Evolutionary conservation across 64 coral and sea anemone genomes (phyloP), one percentile per base, ranked within the genome.

Genomic region (Pocillopora damicornis): DNA sequence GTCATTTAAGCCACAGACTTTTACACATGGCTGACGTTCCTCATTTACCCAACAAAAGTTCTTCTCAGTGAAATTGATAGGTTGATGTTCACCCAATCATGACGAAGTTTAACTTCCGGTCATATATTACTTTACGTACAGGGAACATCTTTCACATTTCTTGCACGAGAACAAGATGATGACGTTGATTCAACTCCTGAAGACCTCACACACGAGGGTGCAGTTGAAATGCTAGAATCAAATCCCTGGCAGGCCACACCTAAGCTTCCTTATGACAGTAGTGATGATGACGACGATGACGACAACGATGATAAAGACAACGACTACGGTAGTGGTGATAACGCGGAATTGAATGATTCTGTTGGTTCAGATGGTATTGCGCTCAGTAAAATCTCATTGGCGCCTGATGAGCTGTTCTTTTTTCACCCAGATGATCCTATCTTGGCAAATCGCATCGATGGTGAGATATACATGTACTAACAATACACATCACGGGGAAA

Each of bases 191-290:
- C 76, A 36, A 2, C 17, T 63, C 9, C n/a, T 38, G 13, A 57
- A 23, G 75, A 80, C 58, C 16, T 64, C 11, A 80, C 25, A 9
- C 69, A 83, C 42, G 71, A 73, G 35, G 60, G 23, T n/a, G 4
- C 66, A 73, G 76, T 76, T 23, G 83, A 96, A 68, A 73, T 65
- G 61, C 62, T 96, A 42, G 9, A 51, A 23, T 62, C 83, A 45
- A 93, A 77, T 67, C 87, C 82, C 0, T 96, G 90, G 91, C 79
- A 89, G 15, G 2, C 80, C 35, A 63, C 82, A 17, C 77, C 61
- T 25, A 38, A 77, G 72, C 87, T 96, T 22, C 95, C 95, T 16
- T 98, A 98, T 78, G 95, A 98, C 62, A 98, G 95, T 36, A 98
- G 92, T 88, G 83, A 63, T 62, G 93, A 94, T 85, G 90, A 89